Evolutionary conservation across 2,797 vertebrate species (phyloP), one percentile per base, ranked within the genome.

Genomic region (Fistularia commersonii): DNA sequence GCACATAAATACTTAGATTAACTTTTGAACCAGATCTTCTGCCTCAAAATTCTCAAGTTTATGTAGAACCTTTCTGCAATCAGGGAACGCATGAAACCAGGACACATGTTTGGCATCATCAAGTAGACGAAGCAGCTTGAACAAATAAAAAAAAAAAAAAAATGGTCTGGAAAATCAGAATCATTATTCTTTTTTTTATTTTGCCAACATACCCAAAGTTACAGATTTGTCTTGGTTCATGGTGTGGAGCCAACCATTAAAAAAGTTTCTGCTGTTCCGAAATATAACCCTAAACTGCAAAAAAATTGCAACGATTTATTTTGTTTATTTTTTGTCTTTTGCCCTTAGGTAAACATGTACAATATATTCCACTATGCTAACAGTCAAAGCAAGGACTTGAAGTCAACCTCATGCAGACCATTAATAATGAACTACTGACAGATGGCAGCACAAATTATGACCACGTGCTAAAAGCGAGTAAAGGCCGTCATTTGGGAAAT

Each of bases 401-500:
- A 10, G 13, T 11, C 42, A 10, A 54, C 13, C 6, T 74, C 44
- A 62, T 32, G 0, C 6, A 13, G 11, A 37, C 34, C 15, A 46
- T 73, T 53, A 68, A 66, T 66, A 15, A 56, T 31, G 46, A 43
- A 1, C 31, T 31, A 38, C 48, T 74, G 64, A 73, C 40, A 66
- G 54, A 57, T 44, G 60, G 62, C 53, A 51, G 58, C 51, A 53
- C 50, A 66, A 56, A 76, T 73, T 60, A 54, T 46, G 49, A 52
- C 54, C 51, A 54, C 61, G 59, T 64, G 61, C 53, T 53, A 34
- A 61, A 45, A 14, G 32, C 64, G 51, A 45, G 38, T 52, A 51
- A 55, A 69, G 48, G 61, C 64, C 80, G 56, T 69, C 70, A 82
- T 83, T 79, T 75, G 46, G 35, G 11, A 66, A 57, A 41, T 11